phyloP scores from a whole-genome alignment of 2,888 invertebrate species.

The Drosophila anomelani region DNA sequence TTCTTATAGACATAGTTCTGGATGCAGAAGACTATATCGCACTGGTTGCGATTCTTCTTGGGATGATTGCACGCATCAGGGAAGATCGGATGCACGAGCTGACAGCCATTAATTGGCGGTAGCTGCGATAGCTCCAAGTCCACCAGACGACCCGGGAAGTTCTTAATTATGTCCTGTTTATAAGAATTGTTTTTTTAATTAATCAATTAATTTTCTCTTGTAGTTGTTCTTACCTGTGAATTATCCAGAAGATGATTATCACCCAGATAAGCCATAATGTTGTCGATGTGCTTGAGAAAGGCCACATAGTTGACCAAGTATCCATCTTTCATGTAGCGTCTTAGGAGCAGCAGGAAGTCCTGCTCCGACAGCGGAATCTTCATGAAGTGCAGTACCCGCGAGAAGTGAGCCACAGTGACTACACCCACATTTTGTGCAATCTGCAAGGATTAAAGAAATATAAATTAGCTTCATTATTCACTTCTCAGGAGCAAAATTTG shows the following conservation, averaged over 20 bases:
- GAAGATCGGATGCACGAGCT: conserved; percentile 63
- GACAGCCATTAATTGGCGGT: conserved; percentile 81
- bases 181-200: neutral
- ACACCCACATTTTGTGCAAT: conserved; percentile 90
- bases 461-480: no score
- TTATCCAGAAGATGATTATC: conserved; percentile 85
- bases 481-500: no score
- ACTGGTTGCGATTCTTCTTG: conserved; percentile 67
- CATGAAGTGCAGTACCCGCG: conserved; percentile 89
- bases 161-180: conserved; percentile 85
- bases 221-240: conserved; percentile 52
- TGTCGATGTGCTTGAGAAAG: conserved; percentile 89
- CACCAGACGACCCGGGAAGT: conserved; percentile 88
- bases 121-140: conserved; percentile 89
- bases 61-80: conserved; percentile 71
- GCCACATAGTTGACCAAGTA: conserved; percentile 92
- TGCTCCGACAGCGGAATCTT: conserved; percentile 89
- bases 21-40: conserved; percentile 84
- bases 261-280: conserved; percentile 87
- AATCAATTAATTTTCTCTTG: neutral
- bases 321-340: conserved; percentile 90
- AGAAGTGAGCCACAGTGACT: conserved; percentile 91
- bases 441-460: conserved; percentile 82
- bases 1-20: conserved; percentile 89
- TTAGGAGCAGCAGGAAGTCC: conserved; percentile 90